phyloP scores from a whole-genome alignment of 2,113 vertebrate species.

The Hemibagrus wyckioides region DNA sequence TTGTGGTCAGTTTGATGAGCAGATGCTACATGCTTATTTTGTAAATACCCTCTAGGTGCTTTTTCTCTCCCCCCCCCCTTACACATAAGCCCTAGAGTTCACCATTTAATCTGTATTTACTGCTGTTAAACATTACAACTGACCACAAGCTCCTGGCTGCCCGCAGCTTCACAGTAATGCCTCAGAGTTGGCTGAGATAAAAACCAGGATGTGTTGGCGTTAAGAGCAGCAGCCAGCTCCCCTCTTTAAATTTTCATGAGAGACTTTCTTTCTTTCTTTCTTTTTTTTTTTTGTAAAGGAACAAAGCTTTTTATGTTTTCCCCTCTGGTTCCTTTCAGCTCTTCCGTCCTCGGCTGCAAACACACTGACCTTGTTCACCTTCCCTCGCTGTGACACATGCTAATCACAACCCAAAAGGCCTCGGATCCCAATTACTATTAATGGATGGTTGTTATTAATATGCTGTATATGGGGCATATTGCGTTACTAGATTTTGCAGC shows the following conservation, averaged over 20 bases:
- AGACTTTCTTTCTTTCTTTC: too few relatives aligned
- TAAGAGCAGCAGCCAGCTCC: slow-evolving; percentile 6
- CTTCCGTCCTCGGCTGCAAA: not conserved
- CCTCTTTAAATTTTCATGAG: slow-evolving; percentile 46
- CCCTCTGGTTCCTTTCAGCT: slow-evolving; percentile 31
- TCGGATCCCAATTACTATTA: slow-evolving; percentile 8
- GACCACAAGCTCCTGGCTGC: slow-evolving; percentile 50
- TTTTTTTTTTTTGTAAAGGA: slow-evolving; percentile 9
- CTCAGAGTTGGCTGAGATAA: not conserved
- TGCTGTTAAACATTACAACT: slow-evolving; percentile 38
- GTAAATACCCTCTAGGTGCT: slow-evolving; percentile 36
- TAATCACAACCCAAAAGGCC: not conserved
- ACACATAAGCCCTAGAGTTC: slow-evolving; percentile 26
- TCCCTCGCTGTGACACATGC: slow-evolving; percentile 9
- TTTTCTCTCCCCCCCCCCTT: not conserved
- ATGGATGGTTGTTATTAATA: not conserved
- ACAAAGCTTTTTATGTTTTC: slow-evolving; percentile 35
- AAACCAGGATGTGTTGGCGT: not conserved
- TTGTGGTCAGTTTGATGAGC: slow-evolving; percentile 49
- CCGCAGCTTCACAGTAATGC: slow-evolving; percentile 1
- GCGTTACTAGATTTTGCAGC: not conserved
- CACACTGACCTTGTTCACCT: slow-evolving; percentile 27
- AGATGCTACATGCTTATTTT: slow-evolving; percentile 41
- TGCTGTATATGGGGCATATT: not conserved
- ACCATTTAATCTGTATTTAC: slow-evolving; percentile 44